Base-by-base conservation (phyloP, 2,797 vertebrate species). In the Sebastes wilsoni region DNA sequence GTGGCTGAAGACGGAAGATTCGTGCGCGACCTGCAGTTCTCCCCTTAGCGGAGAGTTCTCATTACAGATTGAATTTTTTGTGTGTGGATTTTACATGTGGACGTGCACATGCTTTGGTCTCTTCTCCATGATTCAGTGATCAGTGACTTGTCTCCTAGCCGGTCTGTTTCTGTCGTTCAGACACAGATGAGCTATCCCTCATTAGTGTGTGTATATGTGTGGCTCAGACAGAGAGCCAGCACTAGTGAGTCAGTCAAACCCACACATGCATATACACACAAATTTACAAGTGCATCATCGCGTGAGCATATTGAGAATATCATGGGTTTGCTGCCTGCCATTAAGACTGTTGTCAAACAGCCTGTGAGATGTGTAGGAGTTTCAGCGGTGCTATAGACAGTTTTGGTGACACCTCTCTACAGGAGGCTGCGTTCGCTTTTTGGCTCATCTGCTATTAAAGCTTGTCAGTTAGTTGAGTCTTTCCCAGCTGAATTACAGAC, bases 261-360 rank as follows among this genome's bases (percentile, higher is more conserved):
- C 72, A 66, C 42, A 30, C 30, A 71, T 38, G 36, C 46, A 64
- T 38, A 76, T 38, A 76, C 56, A 65, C 11, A 5, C 62, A 22
- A 80, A 69, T 32, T 60, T 62, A 58, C 54, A 65, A 66, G 66
- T 72, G 76, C 77, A 71, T 76, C 18, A n/a, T 79, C 79, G 71
- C 32, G 28, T 9, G 32, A 86, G 77, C 87, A 89, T 90, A 91
- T 88, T 87, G 87, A 77, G 72, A 52, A 69, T 65, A 77, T 84
- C 60, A 76, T 69, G 66, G 25, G 55, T 72, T 78, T 49, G 32
- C 79, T 72, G 77, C 60, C 80, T 66, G 56, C 80, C 83, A 79
- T 62, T 84, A 68, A 23, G 49, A 54, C 83, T 90, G 91, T 92
- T 91, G 87, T 91, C 89, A 81, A 88, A 92, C 90, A 90, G 85